Base-by-base conservation (phyloP, 2,797 vertebrate species). In the Gallirallus australis region DNA sequence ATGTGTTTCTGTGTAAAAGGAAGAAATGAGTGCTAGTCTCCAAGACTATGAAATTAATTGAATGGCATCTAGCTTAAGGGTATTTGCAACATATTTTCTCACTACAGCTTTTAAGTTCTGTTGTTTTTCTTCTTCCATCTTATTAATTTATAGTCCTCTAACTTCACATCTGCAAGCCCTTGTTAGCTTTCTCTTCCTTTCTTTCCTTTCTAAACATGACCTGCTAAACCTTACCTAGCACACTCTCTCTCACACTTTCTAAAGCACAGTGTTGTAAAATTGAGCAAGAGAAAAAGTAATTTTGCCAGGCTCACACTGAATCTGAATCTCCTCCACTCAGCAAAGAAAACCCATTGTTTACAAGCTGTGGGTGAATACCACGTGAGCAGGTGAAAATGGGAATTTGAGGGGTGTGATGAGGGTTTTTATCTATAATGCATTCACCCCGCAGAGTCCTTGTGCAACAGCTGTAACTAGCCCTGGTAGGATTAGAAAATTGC, bases 361-460 rank as follows among this genome's bases (percentile, higher is more conserved):
- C 15, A 78, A 94, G 82, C 57, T 87, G 39, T 77, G 56, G 48
- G 52, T 73, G 72, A 65, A 42, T 35, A 47, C 31, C 59, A 82
- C 1, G 2, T 40, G 37, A 93, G 45, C 21, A 90, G 60, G 69
- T 95, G 89, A 87, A 97, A 96, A 96, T 86, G 35, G 66, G 79
- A 93, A 86, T 71, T 39, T 57, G 52, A 77, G 27, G 48, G 11
- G 25, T 80, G n/a, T 9, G 19, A 94, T 89, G 28, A 78, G 42
- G 54, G 25, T 59, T 94, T 79, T 97, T 89, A 80, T 91, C 69
- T 89, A 28, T 69, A 95, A 94, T 52, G 19, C 45, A 50, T 86
- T 81, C 30, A 82, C 91, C 90, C 59, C 0, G 1, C 57, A 71
- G 50, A 84, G 35, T 6, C 17, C 7, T 16, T 35, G 15, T 42